Evolutionary conservation across 1,140 invertebrate species (phyloP).

Genomic region (Diorhabda carinulata): DNA sequence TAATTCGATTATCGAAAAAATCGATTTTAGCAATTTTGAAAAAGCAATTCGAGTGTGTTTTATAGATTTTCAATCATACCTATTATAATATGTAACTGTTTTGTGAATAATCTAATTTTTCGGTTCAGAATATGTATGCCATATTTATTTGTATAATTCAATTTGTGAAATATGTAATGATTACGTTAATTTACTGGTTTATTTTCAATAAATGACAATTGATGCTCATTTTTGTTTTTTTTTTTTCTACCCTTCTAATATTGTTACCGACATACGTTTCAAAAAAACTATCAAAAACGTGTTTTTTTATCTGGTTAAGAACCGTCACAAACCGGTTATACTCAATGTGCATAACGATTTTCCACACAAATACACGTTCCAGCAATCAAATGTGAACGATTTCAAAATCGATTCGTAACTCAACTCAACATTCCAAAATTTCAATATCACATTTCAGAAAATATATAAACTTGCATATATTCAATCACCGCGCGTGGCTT

Average conservation of each 20-base stretch:
- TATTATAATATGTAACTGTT: slow-evolving; percentile 5
- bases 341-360: no score
- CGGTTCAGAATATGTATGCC: slow-evolving; percentile 23
- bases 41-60: slow-evolving; percentile 29
- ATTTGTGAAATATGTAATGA: slow-evolving; percentile 21
- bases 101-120: slow-evolving; percentile 6
- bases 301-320: no score
- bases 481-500: no score
- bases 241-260: background rate
- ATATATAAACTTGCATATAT: no score
- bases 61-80: slow-evolving; percentile 7
- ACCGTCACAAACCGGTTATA: no score
- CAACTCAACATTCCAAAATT: no score
- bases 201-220: slow-evolving; percentile 27
- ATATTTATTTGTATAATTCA: slow-evolving; percentile 28
- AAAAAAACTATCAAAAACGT: no score
- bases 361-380: no score
- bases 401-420: no score
- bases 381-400: no score
- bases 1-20: background rate
- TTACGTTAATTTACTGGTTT: slow-evolving; percentile 16
- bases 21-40: slow-evolving; percentile 24
- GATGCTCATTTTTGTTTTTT: slow-evolving; percentile 23
- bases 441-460: no score
- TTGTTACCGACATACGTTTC: no score